Conservation (phyloP, 2,113 vertebrate genomes). For the Hyperoodon ampullatus region DNA sequence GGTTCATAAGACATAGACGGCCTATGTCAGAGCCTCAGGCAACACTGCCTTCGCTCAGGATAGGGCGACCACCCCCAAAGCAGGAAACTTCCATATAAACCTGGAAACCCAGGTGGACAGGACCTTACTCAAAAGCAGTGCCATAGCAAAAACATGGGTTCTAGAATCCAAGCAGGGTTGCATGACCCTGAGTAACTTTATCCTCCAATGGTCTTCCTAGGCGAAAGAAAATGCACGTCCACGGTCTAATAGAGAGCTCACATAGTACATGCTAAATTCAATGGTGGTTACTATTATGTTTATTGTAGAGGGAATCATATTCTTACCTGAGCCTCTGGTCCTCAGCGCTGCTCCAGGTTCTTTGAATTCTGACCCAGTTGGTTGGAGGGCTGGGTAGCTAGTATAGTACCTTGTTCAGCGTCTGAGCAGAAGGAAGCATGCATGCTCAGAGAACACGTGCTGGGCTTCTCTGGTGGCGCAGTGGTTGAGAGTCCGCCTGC, state of each 20-base stretch:
- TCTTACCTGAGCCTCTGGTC: not conserved
- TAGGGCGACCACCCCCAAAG: too few relatives aligned
- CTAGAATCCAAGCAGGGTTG: not conserved
- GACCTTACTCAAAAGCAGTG: not conserved
- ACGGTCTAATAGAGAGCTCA: not conserved
- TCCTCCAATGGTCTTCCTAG: rapidly evolving
- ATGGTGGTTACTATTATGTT: rapidly evolving
- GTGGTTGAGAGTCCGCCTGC: too few relatives aligned
- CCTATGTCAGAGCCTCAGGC: too few relatives aligned
- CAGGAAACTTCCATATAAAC: too few relatives aligned
- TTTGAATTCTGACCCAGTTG: not conserved
- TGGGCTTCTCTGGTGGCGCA: not conserved
- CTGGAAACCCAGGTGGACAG: not conserved
- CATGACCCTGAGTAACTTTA: not conserved
- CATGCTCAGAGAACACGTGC: not conserved
- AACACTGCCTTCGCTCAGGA: too few relatives aligned
- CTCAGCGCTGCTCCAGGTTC: not conserved
- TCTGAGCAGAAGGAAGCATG: not conserved
- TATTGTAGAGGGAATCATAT: too few relatives aligned
- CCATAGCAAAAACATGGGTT: not conserved
- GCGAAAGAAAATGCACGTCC: not conserved
- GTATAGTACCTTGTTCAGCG: too few relatives aligned
- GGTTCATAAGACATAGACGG: too few relatives aligned
- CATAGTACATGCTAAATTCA: not conserved
- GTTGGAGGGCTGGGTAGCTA: not conserved